Percentiles rank a stretch among this genome's conserved stretches.
Conservation (phyloP, 2,797 vertebrate genomes). For the Alca torda region DNA sequence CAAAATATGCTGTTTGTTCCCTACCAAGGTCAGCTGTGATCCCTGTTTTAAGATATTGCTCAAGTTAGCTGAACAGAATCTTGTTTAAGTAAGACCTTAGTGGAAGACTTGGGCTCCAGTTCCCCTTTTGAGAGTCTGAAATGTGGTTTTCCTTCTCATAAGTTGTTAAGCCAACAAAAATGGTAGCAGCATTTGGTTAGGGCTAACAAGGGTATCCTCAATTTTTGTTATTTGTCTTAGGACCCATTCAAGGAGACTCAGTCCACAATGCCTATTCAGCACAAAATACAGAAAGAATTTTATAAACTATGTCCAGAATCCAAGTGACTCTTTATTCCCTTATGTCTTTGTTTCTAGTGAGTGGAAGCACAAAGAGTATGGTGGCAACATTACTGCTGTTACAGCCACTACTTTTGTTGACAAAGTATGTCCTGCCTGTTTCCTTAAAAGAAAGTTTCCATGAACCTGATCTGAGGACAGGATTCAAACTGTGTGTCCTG, state of each 20-base stretch:
- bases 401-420: background rate
- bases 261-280: background rate
- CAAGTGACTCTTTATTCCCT: background rate
- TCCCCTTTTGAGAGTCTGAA: background rate
- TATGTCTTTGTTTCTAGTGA: background rate
- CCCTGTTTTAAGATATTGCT: background rate
- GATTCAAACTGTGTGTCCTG: background rate
- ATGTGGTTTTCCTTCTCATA: background rate
- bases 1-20: background rate
- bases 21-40: background rate
- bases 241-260: background rate
- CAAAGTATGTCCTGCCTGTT: fast-evolving
- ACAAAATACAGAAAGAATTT: background rate
- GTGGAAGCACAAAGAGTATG: background rate
- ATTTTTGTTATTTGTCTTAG: background rate
- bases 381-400: fast-evolving
- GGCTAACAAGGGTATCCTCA: background rate
- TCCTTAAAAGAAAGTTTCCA: background rate
- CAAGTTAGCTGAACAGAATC: background rate
- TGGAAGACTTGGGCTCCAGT: background rate
- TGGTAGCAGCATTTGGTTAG: background rate
- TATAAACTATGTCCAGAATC: background rate
- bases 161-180: background rate
- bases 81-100: background rate
- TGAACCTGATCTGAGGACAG: background rate